These are phyloP conservation scores for Aphelocoma californica DNA, from an alignment of 2,797 vertebrate genomes.

Conservation along the genomic window DNA sequence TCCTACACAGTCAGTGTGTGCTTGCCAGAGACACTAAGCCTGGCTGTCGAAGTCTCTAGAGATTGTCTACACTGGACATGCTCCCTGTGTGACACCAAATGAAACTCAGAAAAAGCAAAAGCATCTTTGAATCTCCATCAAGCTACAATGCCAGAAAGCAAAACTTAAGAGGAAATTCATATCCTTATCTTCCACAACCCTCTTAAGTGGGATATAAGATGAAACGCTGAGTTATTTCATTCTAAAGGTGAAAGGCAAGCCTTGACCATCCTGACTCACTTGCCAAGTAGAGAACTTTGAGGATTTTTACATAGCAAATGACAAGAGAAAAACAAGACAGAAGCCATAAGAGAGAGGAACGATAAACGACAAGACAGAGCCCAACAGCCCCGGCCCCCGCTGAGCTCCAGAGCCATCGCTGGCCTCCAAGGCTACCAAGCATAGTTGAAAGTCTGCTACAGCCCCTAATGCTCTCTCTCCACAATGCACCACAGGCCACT, in stretches of 20 bases:
- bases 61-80: not conserved
- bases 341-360: not conserved
- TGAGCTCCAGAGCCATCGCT: not conserved
- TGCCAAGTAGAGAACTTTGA: not conserved
- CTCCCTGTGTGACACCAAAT: not conserved
- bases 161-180: not conserved
- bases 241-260: not conserved
- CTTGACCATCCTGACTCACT: not conserved
- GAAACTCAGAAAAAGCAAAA: not conserved
- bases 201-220: not conserved
- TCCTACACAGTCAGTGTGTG: not conserved
- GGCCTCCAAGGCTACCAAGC: not conserved
- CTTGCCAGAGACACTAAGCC: not conserved
- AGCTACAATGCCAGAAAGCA: not conserved
- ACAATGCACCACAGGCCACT: not conserved
- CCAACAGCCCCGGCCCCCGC: not conserved
- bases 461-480: not conserved
- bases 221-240: not conserved
- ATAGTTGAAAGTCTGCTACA: not conserved
- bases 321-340: not conserved
- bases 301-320: not conserved
- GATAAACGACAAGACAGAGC: not conserved
- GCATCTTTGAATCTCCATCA: not conserved
- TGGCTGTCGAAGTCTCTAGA: not conserved
- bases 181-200: not conserved